Percentiles rank a stretch among this genome's conserved stretches.
These are phyloP conservation scores for Dryomyza anilis DNA, from an alignment of 2,888 invertebrate genomes.

Conservation along the genomic window DNA sequence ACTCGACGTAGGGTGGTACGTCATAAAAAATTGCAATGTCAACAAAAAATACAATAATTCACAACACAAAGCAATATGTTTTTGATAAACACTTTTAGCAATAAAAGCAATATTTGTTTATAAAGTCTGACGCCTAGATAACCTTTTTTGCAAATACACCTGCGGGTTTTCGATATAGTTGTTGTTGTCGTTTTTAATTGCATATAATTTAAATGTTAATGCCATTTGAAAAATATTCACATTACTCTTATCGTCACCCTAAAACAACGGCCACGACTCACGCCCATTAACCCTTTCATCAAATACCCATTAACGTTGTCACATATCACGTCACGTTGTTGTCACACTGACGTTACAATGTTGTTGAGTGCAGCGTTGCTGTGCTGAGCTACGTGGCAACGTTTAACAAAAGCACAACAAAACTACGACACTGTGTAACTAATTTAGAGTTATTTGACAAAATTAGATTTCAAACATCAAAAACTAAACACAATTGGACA, in stretches of 20 bases:
- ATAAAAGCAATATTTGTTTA: neutral
- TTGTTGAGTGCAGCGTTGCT: neutral
- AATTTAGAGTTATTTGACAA: neutral
- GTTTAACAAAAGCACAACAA: neutral
- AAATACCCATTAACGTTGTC: neutral
- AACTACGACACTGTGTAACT: neutral
- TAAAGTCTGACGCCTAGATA: neutral
- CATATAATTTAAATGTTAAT: neutral
- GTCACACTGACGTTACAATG: neutral
- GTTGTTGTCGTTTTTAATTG: neutral
- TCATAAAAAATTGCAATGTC: too few relatives aligned
- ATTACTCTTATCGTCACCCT: neutral
- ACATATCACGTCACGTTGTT: neutral
- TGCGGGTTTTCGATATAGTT: neutral
- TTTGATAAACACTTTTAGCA: neutral
- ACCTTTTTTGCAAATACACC: neutral
- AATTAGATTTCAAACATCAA: too few relatives aligned
- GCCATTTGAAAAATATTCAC: neutral
- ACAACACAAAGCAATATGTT: neutral
- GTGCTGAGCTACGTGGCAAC: neutral
- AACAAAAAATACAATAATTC: too few relatives aligned
- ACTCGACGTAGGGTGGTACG: too few relatives aligned
- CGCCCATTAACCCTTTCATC: too few relatives aligned
- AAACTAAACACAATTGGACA: too few relatives aligned
- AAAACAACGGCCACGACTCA: neutral